Base-by-base conservation (phyloP, 2,888 invertebrate genomes). In the Phyto melanocephala region DNA sequence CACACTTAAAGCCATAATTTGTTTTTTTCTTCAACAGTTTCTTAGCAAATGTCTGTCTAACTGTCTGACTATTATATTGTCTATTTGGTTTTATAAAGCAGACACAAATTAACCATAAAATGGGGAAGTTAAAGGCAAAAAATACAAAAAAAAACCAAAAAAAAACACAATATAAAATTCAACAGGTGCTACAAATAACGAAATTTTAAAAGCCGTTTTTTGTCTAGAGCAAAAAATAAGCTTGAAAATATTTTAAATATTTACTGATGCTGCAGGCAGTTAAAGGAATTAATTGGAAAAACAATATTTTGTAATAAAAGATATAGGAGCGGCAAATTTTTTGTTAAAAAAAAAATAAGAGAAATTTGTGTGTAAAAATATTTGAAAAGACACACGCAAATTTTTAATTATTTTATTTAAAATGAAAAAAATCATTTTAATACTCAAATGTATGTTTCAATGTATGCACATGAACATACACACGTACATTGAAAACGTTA, bases 41-140 rank as follows among this genome's bases (percentile, higher is more conserved):
- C 33, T 22, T 37, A 28, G 4, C 28, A 13, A 50, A 24, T 45
- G 62, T 63, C 67, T 28, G 37, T n/a, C 45, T 75, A n/a, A 8
- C 20, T 56, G 35, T 10, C 50, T 17, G 24, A 58, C 47, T 37
- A 58, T 60, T 50, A 67, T 67, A 20, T 76, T 58, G 67, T 76
- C 58, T 60, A 76, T 50, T 68, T 68, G 50, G 54, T 65, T 63
- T 56, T 35, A 65, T 63, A 71, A 67, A 62, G 42, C 33, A 72
- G 52, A 67, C 47, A 67, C 60, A 76, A 76, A 71, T 71, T 45
- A 76, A 54, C 63, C 45, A 81, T 71, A 60, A 81, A 80, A 72
- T 65, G 58, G 22, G 58, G 60, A 65, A 76, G 60, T 76, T 76
- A 58, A 60, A 65, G 52, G 24, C 24, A 47, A 45, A 62, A 60